phyloP scores from a whole-genome alignment of 2,113 vertebrate genomes.

The Empidonax alnorum region DNA sequence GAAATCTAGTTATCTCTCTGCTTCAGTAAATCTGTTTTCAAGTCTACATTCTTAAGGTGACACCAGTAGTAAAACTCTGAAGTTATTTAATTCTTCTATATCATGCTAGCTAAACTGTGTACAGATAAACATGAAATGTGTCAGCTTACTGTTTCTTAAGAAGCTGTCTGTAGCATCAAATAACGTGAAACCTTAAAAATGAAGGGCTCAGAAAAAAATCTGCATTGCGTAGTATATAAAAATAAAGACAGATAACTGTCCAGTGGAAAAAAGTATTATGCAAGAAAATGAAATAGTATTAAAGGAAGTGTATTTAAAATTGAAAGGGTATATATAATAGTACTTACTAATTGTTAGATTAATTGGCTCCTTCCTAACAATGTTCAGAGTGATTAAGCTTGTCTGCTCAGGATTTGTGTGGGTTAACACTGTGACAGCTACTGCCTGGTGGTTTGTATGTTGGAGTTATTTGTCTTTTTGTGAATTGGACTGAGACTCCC shows the following conservation, averaged over 20 bases:
- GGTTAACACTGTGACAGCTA: background rate
- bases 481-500: background rate
- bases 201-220: background rate
- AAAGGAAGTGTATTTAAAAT: background rate
- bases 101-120: background rate
- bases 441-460: background rate
- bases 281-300: background rate
- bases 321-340: background rate
- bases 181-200: background rate
- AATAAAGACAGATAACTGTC: background rate
- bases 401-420: background rate
- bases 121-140: accelerated
- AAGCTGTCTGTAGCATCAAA: background rate
- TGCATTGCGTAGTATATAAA: background rate
- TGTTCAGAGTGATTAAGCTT: background rate
- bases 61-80: background rate
- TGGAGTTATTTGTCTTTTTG: background rate
- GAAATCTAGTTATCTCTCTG: background rate
- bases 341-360: background rate
- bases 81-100: background rate
- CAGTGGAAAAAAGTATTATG: background rate
- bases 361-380: background rate
- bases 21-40: background rate
- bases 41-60: background rate
- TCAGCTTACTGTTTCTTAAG: background rate